Evolutionary conservation across 2,888 invertebrate genomes (phyloP).

Genomic region (Chromoteleia sp.): DNA sequence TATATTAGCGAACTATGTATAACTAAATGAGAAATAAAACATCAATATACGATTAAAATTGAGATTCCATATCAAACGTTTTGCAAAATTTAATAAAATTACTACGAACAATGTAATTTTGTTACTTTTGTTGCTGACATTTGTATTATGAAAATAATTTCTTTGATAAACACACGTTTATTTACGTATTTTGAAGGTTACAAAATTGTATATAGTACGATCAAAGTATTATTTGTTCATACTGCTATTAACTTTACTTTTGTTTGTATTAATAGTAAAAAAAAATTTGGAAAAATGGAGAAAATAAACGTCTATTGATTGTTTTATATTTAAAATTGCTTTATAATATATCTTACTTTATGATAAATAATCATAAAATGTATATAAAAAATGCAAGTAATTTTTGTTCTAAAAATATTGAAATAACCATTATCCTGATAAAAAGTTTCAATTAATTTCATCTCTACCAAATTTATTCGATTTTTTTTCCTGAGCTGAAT

Average conservation of each 20-base stretch:
- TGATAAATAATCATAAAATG: no score
- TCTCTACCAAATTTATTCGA: background rate
- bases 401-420: no score
- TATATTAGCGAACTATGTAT: no score
- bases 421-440: no score
- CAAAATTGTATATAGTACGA: background rate
- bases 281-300: no score
- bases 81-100: background rate
- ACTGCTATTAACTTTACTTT: background rate
- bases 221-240: background rate
- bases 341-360: no score
- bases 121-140: background rate
- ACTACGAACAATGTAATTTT: background rate
- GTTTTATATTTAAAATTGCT: no score
- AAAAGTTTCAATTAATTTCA: background rate
- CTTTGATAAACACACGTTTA: background rate
- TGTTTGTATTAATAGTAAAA: no score
- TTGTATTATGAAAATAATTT: background rate
- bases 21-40: no score
- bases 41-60: conserved; percentile 10
- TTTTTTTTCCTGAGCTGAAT: background rate
- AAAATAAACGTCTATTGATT: no score
- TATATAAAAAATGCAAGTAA: no score
- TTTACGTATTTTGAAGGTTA: background rate
- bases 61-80: background rate